Base-by-base conservation (phyloP, 2,888 invertebrate species). In the Pachymerium ferrugineum region DNA sequence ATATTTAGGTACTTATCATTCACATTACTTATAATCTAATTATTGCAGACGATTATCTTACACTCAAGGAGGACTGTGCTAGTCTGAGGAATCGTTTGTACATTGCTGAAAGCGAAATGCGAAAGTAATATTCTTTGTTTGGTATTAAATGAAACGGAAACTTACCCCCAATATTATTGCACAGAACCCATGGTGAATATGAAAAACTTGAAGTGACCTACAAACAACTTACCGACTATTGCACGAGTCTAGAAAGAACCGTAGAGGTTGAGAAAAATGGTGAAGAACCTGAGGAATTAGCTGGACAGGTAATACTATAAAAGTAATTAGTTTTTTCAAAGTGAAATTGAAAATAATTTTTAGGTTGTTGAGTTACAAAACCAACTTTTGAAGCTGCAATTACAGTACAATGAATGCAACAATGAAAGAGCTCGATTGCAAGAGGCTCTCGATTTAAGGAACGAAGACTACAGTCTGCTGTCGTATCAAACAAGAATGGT, bases 351-450 rank as follows among this genome's bases (percentile, higher is more conserved):
- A 54, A 54, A 19, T 3, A 22, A 54, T 54, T 73, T 25, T 77
- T 77, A 80, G 80, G 82, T 89, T 79, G 85, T 86, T 79, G 86
- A 87, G 79, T 83, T 90, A 28, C 89, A 90, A 80, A 90, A 90
- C 81, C 90, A 92, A 82, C 83, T 92, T 78, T 88, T 89, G 74
- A 85, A 88, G 70, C 86, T 91, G 76, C 91, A 90, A 80, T 89
- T 90, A 81, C 86, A 88, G 78, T 91, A 89, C 85, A 88, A 88
- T 75, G 86, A 86, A 78, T 88, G 86, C 75, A 84, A 85, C 78
- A 78, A 79, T 35, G 79, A 81, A 76, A 80, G 82, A 72, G 76
- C 78, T 31, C 77, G 78, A 42, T 78, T 83, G 31, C 80, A 80
- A 74, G 75, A 86, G 76, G 87, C 89, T 80, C 85, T 91, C 78